These are phyloP conservation scores for Choreutis nemorana DNA, from an alignment of 2,888 invertebrate genomes.

Conservation along the genomic window DNA sequence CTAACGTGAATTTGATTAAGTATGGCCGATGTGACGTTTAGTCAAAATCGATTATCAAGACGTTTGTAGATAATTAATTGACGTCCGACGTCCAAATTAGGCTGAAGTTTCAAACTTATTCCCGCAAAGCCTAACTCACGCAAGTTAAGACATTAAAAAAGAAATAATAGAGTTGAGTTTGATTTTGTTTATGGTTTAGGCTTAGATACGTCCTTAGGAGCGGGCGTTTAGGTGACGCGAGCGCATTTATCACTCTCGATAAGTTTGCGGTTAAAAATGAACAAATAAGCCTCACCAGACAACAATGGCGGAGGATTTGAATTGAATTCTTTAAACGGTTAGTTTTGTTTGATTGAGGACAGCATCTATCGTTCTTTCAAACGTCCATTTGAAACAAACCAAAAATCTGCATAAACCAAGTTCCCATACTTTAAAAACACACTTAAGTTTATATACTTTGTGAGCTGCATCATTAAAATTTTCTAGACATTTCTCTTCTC, in stretches of 20 bases:
- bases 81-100: too few relatives aligned
- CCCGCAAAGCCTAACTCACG: too few relatives aligned
- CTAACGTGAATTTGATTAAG: slow-evolving; percentile 50
- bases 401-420: background rate
- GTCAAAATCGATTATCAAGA: slow-evolving; percentile 43
- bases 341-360: slow-evolving; percentile 30
- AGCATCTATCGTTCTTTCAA: slow-evolving; percentile 19
- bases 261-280: slow-evolving; percentile 32
- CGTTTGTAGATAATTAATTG: slow-evolving; percentile 40
- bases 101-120: too few relatives aligned
- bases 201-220: too few relatives aligned
- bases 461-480: too few relatives aligned
- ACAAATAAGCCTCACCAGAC: slow-evolving; percentile 44
- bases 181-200: too few relatives aligned
- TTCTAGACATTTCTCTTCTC: too few relatives aligned
- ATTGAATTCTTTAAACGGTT: slow-evolving; percentile 36
- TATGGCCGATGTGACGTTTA: slow-evolving; percentile 33
- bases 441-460: background rate
- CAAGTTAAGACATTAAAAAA: too few relatives aligned
- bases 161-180: too few relatives aligned
- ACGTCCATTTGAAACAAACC: slow-evolving; percentile 20
- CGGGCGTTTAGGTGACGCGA: slow-evolving; percentile 7
- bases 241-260: slow-evolving; percentile 34
- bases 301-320: slow-evolving; percentile 55
- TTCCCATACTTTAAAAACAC: background rate